Evolutionary conservation across 2,113 vertebrate genomes (phyloP).

Genomic region (Aythya baeri): DNA sequence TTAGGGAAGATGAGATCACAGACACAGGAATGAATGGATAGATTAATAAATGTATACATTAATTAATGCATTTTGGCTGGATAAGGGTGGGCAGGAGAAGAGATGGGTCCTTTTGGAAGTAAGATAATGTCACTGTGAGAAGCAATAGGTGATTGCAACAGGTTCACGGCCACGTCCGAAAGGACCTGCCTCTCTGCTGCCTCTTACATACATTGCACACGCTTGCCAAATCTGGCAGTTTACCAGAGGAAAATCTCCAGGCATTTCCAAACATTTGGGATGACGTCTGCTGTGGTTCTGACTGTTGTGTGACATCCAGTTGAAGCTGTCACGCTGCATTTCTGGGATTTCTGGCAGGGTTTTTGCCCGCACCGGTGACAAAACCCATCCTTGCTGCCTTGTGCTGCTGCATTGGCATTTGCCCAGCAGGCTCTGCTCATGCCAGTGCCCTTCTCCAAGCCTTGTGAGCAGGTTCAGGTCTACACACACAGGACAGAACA

Average conservation of each 20-base stretch:
- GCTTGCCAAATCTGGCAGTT: not conserved
- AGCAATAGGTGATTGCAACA: not conserved
- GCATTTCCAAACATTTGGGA: not conserved
- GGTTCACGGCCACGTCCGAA: not conserved
- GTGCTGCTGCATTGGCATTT: not conserved
- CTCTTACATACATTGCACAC: fast-evolving
- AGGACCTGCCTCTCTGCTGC: not conserved
- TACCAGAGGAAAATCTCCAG: not conserved
- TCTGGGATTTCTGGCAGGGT: not conserved
- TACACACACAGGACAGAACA: not conserved
- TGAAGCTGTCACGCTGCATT: not conserved
- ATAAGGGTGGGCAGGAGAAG: not conserved
- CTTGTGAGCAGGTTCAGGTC: no score
- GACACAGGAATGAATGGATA: not conserved
- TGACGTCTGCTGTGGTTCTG: not conserved
- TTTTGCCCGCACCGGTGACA: not conserved
- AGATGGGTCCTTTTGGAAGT: not conserved
- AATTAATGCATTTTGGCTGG: not conserved
- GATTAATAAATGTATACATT: not conserved
- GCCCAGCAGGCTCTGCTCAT: not conserved
- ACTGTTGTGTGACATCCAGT: not conserved
- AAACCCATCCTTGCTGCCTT: not conserved
- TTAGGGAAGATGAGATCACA: not conserved
- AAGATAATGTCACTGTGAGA: not conserved
- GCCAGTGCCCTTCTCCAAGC: not conserved